Evolutionary conservation across 2,888 invertebrate genomes (phyloP), one percentile per base, ranked within the genome.

Genomic region (Anorthoa munda): DNA sequence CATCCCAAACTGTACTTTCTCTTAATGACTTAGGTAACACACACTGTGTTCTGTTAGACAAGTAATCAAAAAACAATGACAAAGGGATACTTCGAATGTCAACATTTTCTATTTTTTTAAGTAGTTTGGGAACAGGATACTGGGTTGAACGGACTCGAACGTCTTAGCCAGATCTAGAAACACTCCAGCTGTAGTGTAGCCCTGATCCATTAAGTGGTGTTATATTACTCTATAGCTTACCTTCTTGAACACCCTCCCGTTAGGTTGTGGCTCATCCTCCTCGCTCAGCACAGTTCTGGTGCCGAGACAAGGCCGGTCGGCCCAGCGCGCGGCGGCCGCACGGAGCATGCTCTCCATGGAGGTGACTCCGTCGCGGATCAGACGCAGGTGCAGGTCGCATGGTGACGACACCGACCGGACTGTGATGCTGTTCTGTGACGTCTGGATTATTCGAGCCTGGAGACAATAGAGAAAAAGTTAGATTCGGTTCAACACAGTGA

Each of bases 191-290:
- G 13, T n/a, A n/a, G n/a, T 39, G 39, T 58, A 12, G 31, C 18
- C 4, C 18, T 5, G 31, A 31, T n/a, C 2, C 58, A 23, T 23
- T 55, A 15, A 23, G 7, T 31, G 23, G 7, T 31, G 26, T 31
- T 9, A 64, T 46, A 13, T 23, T 39, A 17, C 2, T 65, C 39
- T 7, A 15, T 26, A 64, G 39, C 21, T 26, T 85, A 98, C 98
- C 97, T 99, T 99, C 95, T 99, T 99, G 93, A 99, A 99, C 66
- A 99, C 97, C 83, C 99, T 97, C 64, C 99, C 99, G 91, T 99
- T 99, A 2, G 98, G 98, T 93, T 99, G 99, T 18, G 98, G 95
- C 93, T 99, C 99, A 91, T 99, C 99, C 92, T 99, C 99, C 93
- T 99, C 99, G 74, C 98, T 98, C 59, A 99, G 97, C 86, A 99